Evolutionary conservation across 92 coral and sea anemone species (phyloP), one percentile per base, ranked within the genome.

Genomic region (Ricordea florida): DNA sequence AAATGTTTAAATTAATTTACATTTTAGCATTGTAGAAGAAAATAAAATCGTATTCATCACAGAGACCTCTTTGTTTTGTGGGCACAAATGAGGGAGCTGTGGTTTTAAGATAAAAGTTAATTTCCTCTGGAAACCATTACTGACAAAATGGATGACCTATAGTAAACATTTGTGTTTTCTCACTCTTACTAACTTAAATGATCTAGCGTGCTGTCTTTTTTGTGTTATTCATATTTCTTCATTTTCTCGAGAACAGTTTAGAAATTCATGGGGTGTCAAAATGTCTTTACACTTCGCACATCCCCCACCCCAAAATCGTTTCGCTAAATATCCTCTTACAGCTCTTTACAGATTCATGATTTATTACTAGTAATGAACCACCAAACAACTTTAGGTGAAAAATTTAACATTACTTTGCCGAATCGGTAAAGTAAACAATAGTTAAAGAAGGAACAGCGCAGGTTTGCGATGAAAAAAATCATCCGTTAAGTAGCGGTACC

Each of bases 31-130:
- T 53, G 61, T 10, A 56, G 56, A 50, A 14, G 27, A 34, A 22
- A 69, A 70, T 70, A 70, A 55, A 41, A 56, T 9, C 50, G 37
- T 70, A 70, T 70, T 70, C 42, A 70, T 40, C 65, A 30, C 53
- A 41, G 53, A 25, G 52, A 42, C 51, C 37, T 55, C 35, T 38
- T 38, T 38, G 65, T 70, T 24, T 53, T 70, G 55, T 53, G 48
- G 30, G 27, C 28, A 25, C 53, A 21, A 70, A 18, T 34, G 77
- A 11, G 56, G 8, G 66, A 55, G 29, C 41, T 70, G 77, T 41
- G 77, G 77, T 53, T 70, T 37, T 27, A 65, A 40, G 31, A 37
- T 63, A 55, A 52, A 70, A 53, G 64, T 17, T 55, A 53, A 28
- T 27, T 23, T 25, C 23, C 29, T 52, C 49, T 53, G 64, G 11